Percentiles rank a stretch among this genome's conserved stretches.
These are phyloP conservation scores for Cephus pygmeus DNA, from an alignment of 2,888 invertebrate species.

Conservation along the genomic window DNA sequence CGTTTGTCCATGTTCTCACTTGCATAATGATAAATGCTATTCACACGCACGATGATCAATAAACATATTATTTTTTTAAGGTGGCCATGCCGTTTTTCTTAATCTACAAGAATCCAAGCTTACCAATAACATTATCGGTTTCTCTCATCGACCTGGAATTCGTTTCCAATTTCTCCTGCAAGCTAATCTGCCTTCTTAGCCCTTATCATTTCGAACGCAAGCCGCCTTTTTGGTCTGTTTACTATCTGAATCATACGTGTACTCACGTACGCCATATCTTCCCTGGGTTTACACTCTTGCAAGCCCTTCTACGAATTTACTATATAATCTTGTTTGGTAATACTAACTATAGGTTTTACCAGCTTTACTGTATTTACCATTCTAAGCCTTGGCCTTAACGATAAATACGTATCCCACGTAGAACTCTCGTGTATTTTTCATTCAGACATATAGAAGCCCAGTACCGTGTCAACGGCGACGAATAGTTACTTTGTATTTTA, in stretches of 20 bases:
- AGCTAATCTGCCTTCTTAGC: not conserved
- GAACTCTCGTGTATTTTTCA: not conserved
- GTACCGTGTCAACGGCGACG: not conserved
- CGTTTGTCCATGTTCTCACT: not conserved
- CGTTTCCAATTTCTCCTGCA: not conserved
- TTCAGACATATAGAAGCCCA: not conserved
- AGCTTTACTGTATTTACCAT: not conserved
- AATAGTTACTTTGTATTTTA: not conserved
- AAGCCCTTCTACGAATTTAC: not conserved
- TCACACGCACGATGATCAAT: not conserved
- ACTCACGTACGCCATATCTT: not conserved
- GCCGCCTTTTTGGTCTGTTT: not conserved
- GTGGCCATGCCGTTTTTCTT: not conserved
- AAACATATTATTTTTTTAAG: not conserved
- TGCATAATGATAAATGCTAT: not conserved
- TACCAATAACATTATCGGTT: not conserved
- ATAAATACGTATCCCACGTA: not conserved
- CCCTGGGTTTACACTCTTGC: not conserved
- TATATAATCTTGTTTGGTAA: not conserved
- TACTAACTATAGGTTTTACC: not conserved
- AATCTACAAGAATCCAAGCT: not conserved
- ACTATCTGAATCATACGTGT: not conserved
- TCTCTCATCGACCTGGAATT: not conserved
- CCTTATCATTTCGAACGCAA: not conserved
- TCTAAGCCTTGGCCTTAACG: not conserved